A percentile compares a stretch with the other conserved stretches of the same genome.
Evolutionary conservation across 2,113 vertebrate species (phyloP).

Genomic region (Lepidothrix coronata): DNA sequence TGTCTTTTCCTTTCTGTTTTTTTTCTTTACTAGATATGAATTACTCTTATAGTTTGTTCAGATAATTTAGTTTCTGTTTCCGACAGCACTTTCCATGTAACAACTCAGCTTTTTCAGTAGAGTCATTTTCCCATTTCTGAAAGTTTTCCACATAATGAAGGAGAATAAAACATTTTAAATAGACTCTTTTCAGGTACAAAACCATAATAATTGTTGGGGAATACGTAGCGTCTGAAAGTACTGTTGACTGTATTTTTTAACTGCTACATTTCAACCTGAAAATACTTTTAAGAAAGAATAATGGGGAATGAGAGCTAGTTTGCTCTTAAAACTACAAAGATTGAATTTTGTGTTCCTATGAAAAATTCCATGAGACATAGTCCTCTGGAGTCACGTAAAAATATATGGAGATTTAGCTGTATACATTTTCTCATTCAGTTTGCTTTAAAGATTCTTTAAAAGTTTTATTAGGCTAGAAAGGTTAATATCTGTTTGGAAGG

Average conservation of each 20-base stretch:
- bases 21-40: not conserved
- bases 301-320: not conserved
- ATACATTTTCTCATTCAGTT: not conserved
- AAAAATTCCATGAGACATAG: not conserved
- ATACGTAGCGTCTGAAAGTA: not conserved
- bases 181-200: not conserved
- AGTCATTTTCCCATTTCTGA: not conserved
- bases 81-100: not conserved
- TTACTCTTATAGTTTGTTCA: not conserved
- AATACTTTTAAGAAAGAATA: not conserved
- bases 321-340: not conserved
- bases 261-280: not conserved
- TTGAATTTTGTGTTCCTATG: not conserved
- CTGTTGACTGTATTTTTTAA: not conserved
- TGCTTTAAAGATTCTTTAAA: not conserved
- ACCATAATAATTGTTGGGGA: not conserved
- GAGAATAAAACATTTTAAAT: not conserved
- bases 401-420: not conserved
- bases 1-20: not conserved
- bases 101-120: not conserved
- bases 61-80: not conserved
- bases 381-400: not conserved
- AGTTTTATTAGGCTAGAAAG: slow-evolving; percentile 28
- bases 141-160: not conserved
- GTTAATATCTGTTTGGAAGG: slow-evolving; percentile 62